Conservation (phyloP, 2,113 vertebrate genomes). For the Ellobius talpinus region DNA sequence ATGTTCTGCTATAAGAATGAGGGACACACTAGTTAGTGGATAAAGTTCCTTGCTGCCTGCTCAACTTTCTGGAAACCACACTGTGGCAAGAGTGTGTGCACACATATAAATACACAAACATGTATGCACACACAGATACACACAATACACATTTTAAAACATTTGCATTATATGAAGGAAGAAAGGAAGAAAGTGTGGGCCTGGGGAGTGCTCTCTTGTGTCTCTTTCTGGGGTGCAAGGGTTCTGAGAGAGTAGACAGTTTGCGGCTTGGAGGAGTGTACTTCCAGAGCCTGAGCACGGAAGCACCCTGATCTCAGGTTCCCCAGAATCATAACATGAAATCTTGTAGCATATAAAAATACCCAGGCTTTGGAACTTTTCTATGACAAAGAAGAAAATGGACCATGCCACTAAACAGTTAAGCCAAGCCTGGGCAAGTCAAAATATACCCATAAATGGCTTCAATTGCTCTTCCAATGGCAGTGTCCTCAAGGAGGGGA, state of each 20-base stretch:
- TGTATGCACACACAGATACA: no score
- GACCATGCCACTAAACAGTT: background rate
- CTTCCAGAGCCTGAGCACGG: background rate
- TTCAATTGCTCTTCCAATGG: background rate
- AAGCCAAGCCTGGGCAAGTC: fast-evolving
- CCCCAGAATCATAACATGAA: background rate
- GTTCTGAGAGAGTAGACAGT: background rate
- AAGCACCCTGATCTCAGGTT: no score
- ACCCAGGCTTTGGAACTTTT: background rate
- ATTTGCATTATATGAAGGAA: no score
- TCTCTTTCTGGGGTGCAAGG: no score
- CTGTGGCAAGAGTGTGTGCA: background rate
- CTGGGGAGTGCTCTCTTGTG: background rate
- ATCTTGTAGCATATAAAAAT: background rate
- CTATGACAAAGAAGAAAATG: background rate
- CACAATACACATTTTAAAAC: background rate
- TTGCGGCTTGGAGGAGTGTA: fast-evolving
- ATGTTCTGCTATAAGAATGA: background rate
- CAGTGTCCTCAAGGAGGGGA: background rate
- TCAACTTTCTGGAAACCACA: background rate
- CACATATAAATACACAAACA: no score
- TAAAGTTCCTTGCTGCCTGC: background rate
- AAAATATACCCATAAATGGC: background rate
- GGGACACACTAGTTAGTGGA: no score
- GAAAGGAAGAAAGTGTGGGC: background rate